phyloP scores from a whole-genome alignment of 2,113 vertebrate genomes.

The Mastomys natalensis region DNA sequence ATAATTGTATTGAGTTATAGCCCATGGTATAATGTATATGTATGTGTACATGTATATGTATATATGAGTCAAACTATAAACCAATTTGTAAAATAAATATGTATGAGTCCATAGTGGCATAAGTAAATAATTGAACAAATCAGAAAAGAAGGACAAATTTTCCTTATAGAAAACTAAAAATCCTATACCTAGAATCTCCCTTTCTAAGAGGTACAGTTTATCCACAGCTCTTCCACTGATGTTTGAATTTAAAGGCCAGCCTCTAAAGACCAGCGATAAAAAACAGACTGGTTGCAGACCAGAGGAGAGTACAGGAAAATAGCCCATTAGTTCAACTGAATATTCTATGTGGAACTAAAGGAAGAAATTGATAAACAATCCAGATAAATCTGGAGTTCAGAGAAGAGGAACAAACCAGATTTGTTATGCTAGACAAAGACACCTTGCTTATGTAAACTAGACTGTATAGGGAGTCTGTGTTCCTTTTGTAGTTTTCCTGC shows the following conservation, averaged over 20 bases:
- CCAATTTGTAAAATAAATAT: conserved; percentile 16
- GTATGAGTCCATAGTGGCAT: not conserved
- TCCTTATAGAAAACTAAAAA: not conserved
- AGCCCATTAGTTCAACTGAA: not conserved
- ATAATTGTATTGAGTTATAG: not conserved
- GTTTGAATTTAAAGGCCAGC: not conserved
- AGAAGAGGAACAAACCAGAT: not conserved
- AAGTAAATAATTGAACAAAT: conserved; percentile 38
- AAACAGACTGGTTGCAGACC: not conserved
- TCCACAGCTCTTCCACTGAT: rapidly evolving
- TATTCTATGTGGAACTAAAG: not conserved
- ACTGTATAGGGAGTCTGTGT: not conserved
- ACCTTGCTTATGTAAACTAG: not conserved
- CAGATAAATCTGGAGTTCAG: not conserved
- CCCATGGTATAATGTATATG: conserved; percentile 19
- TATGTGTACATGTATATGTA: not conserved
- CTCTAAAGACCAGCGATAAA: not conserved
- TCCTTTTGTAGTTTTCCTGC: not conserved
- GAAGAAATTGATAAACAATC: not conserved
- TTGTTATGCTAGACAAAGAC: not conserved
- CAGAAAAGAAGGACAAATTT: not conserved
- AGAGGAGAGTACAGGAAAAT: not conserved
- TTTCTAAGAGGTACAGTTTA: not conserved
- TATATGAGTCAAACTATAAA: conserved; percentile 11
- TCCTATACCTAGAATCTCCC: not conserved